Evolutionary conservation across 2,113 vertebrate genomes (phyloP).

Genomic region (Microtus oregoni): DNA sequence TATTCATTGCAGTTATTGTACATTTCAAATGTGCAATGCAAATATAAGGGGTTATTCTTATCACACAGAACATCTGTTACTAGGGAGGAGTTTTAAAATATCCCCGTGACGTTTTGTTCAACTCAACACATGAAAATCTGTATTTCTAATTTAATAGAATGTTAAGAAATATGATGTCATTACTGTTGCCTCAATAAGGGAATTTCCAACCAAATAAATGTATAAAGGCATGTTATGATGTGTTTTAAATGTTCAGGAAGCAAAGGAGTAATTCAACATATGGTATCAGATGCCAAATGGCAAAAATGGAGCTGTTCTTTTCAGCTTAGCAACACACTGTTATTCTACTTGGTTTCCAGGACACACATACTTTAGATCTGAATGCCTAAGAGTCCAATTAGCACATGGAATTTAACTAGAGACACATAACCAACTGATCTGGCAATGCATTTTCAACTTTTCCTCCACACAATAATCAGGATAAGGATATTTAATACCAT

Average conservation of each 20-base stretch:
- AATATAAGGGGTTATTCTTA: not conserved
- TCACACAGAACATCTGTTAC: not conserved
- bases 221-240: not conserved
- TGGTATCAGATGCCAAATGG: not conserved
- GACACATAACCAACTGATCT: not conserved
- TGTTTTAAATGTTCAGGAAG: not conserved
- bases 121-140: not conserved
- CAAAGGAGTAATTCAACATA: not conserved
- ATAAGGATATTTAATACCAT: not conserved
- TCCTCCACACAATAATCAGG: not conserved
- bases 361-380: conserved; percentile 58
- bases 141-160: not conserved
- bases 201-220: conserved; percentile 14
- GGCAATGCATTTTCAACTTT: not conserved
- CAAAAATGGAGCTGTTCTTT: not conserved
- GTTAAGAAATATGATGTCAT: conserved; percentile 2
- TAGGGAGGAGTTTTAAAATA: not conserved
- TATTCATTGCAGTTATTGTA: not conserved
- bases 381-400: conserved; percentile 53
- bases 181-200: not conserved
- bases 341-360: conserved; percentile 48
- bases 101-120: not conserved
- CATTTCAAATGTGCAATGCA: not conserved
- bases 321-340: conserved; percentile 60
- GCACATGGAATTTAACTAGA: conserved; percentile 35